Evolutionary conservation across 2,113 vertebrate genomes (phyloP), one percentile per base, ranked within the genome.

Genomic region (Platysternon megacephalum): DNA sequence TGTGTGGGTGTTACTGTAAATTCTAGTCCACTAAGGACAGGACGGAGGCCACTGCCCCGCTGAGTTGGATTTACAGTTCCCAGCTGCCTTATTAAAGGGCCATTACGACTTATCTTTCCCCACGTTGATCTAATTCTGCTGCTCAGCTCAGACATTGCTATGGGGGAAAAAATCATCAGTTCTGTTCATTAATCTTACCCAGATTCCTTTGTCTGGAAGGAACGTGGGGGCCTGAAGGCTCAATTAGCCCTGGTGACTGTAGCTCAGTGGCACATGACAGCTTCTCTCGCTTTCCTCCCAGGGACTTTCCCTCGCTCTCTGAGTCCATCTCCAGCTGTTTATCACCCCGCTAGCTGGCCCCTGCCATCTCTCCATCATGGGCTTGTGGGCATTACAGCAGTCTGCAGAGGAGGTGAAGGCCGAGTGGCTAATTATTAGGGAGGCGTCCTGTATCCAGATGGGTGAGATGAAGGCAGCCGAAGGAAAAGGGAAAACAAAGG

Each of bases 181-280:
- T 88, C 83, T 94, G 87, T 91, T 92, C 87, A 68, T 96, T 94
- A 83, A 96, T 97, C 96, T 95, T 74, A 61, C 2, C n/a, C 51
- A 0, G 1, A 76, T 93, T 52, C 79, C 6, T 2, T 84, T 88
- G 3, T 5, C 0, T 51, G 1, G 82, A 51, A 90, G 83, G 83
- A 94, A 5, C 2, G 3, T 29, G 61, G 1, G 82, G 76, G 85
- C 90, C 92, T 88, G 91, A 93, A 96, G 95, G 91, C 93, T 97
- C 94, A 86, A 65, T 95, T 94, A 95, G 88, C 93, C 83, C 82
- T 44, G 9, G 91, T 93, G 97, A 83, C 81, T 86, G 44, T 17
- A 2, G 92, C 93, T 92, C 0, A 1, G 83, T 92, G 87, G 86
- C 80, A 94, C 39, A 0, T 17, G 90, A 82, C 90, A 84, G 65